These are phyloP conservation scores for Melanostigma gelatinosum DNA, from an alignment of 2,113 vertebrate genomes.

Conservation along the genomic window DNA sequence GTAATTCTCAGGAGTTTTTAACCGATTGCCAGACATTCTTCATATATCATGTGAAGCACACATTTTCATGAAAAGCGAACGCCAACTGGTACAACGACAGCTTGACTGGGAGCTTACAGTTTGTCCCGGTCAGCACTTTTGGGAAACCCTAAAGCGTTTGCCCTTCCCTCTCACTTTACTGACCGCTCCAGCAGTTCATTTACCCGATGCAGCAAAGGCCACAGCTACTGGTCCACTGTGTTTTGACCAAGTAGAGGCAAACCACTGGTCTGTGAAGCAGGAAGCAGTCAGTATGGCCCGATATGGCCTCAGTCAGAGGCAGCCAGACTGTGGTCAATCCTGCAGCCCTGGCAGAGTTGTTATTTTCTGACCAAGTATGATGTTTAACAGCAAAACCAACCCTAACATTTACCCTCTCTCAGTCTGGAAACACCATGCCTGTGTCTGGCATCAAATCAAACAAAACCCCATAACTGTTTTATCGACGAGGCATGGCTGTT, in stretches of 20 bases:
- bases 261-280: slow-evolving; percentile 71
- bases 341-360: slow-evolving; percentile 46
- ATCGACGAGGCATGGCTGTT: slow-evolving; percentile 20
- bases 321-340: slow-evolving; percentile 63
- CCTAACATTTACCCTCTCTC: slow-evolving; percentile 9
- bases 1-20: neutral
- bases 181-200: slow-evolving; percentile 62
- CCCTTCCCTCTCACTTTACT: slow-evolving; percentile 59
- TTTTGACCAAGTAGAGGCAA: slow-evolving; percentile 86
- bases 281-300: slow-evolving; percentile 74
- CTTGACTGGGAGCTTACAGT: slow-evolving; percentile 17
- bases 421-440: slow-evolving; percentile 2
- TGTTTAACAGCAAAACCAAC: slow-evolving; percentile 16
- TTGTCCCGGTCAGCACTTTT: slow-evolving; percentile 33
- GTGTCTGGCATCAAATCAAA: slow-evolving; percentile 14
- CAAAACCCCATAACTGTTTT: slow-evolving; percentile 22
- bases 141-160: slow-evolving; percentile 34
- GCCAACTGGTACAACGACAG: slow-evolving; percentile 6
- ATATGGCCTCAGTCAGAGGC: slow-evolving; percentile 76
- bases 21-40: slow-evolving; percentile 12
- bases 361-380: slow-evolving; percentile 32
- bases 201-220: slow-evolving; percentile 66
- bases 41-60: neutral
- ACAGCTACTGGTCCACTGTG: slow-evolving; percentile 61
- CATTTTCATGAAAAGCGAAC: slow-evolving; percentile 13